phyloP scores from a whole-genome alignment of 1,140 invertebrate species.

The Tribolium castaneum region DNA sequence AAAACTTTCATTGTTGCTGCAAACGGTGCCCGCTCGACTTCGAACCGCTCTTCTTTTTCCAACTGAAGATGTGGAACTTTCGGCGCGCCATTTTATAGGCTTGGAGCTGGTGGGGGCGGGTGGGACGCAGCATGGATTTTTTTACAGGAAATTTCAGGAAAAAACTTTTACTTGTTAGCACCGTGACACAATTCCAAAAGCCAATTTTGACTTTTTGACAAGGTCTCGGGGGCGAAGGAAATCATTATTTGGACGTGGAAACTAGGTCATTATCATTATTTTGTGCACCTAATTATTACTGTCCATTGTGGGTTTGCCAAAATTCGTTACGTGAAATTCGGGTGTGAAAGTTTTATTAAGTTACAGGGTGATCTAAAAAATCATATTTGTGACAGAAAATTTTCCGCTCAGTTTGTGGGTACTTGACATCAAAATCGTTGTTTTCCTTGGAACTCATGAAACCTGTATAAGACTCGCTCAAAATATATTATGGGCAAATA shows the following conservation, averaged over 20 bases:
- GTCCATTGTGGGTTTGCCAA: background rate
- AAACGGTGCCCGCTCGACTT: constrained; percentile 10
- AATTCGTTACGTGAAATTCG: background rate
- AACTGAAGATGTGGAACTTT: constrained; percentile 28
- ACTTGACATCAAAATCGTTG: background rate
- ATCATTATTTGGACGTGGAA: background rate
- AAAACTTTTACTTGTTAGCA: background rate
- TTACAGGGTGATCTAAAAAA: background rate
- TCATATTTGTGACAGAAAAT: background rate
- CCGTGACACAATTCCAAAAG: background rate
- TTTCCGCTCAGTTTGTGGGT: background rate
- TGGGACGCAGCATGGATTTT: constrained; percentile 5
- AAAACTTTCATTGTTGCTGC: constrained; percentile 62
- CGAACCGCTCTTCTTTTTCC: constrained; percentile 21
- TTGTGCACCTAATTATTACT: constrained; percentile 7
- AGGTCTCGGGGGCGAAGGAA: background rate
- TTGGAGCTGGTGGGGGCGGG: constrained; percentile 9
- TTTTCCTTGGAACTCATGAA: background rate
- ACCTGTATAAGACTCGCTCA: background rate
- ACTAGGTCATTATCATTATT: constrained; percentile 26
- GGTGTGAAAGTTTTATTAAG: background rate
- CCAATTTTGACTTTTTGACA: background rate
- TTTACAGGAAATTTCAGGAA: background rate
- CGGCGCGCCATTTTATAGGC: constrained; percentile 6
- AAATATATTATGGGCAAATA: background rate